phyloP scores from a whole-genome alignment of 2,888 invertebrate genomes.

The Oligia strigilis region DNA sequence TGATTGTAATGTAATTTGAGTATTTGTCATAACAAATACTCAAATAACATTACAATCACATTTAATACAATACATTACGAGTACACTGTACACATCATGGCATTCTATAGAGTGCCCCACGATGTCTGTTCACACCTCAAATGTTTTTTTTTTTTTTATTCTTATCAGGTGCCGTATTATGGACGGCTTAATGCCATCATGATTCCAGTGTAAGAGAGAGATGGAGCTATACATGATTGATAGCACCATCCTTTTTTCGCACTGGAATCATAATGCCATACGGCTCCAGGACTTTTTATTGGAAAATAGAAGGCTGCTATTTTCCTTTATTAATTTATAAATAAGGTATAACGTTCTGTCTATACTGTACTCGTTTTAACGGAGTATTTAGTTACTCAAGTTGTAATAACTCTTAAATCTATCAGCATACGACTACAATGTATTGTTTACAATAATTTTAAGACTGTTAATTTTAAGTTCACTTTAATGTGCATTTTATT shows the following conservation, averaged over 20 bases:
- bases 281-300: neutral
- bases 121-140: neutral
- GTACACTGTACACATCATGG: neutral
- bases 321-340: neutral
- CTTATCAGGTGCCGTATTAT: neutral
- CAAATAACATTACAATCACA: too few species aligned
- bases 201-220: neutral
- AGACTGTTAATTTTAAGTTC: constrained; percentile 74
- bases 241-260: too few species aligned
- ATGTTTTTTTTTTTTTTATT: neutral
- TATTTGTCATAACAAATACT: too few species aligned
- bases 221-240: too few species aligned
- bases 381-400: constrained; percentile 16
- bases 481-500: constrained; percentile 68
- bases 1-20: neutral
- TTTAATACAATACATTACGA: neutral
- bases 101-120: neutral
- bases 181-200: neutral
- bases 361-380: constrained; percentile 3
- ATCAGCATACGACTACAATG: constrained; percentile 13
- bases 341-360: neutral
- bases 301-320: neutral
- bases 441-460: constrained; percentile 69
- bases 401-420: constrained; percentile 3
- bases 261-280: neutral